Base-by-base conservation (phyloP, 1,140 invertebrate species). In the Aphaenogaster ashmeadi region DNA sequence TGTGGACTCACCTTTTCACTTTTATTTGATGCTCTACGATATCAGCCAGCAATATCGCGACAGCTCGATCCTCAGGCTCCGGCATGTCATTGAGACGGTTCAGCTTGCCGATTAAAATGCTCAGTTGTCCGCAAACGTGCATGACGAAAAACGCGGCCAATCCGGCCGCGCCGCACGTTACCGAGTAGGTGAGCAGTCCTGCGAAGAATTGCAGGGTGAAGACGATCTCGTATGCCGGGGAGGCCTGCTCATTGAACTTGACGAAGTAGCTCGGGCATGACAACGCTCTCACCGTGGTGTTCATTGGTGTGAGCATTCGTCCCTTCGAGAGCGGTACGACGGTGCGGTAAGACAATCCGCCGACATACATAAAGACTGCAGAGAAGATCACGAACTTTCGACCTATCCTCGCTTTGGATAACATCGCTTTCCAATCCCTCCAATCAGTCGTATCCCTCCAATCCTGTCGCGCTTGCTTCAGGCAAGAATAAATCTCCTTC, bases 151-250 rank as follows among this genome's bases (percentile, higher is more conserved):
- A 56, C 0, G 90, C 86, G 13, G 75, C 87, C 9, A 92, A 66
- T 18, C 90, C 86, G n/a, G 81, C 92, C 4, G 58, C 56, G 2
- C 81, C 86, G 5, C 80, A 77, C 0, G 75, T 72, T 8, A 91
- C n/a, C 4, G 89, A 81, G 18, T 89, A 92, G 11, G 75, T 71
- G 5, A 89, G 9, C 0, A 91, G 47, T 8, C 87, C 87, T 13
- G 86, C 54, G 15, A 93, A 15, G 33, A 89, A 33, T 71, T 91
- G 91, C 7, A 84, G 11, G 4, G 27, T 9, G 11, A 91, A 92
- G 8, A 92, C 72, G 11, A 92, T 88, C 13, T 93, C 91, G 27
- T 92, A 93, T 47, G 47, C 77, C 0, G 91, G 90, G 0, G 86
- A 72, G 0, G 18, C 9, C 18, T 88, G 86, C 0, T 89, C 80